phyloP scores from a whole-genome alignment of 2,888 invertebrate genomes.

The Plebejus argus region DNA sequence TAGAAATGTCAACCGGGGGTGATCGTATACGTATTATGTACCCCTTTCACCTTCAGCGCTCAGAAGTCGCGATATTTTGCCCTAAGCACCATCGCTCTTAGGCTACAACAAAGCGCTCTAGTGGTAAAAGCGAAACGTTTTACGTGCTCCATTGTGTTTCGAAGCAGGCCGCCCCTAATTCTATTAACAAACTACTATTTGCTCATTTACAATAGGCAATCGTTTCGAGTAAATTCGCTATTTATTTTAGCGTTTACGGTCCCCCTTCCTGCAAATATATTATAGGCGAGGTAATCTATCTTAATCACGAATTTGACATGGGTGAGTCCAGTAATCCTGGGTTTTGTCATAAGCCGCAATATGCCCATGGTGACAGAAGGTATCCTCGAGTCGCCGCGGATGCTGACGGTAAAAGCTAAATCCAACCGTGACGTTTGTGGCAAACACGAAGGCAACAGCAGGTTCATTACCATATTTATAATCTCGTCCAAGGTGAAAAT shows the following conservation, averaged over 20 bases:
- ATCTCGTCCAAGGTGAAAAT: conserved; percentile 27
- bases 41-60: conserved; percentile 32
- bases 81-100: conserved; percentile 40
- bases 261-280: background rate
- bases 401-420: conserved; percentile 60
- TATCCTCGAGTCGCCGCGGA: conserved; percentile 56
- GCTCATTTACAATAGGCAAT: conserved; percentile 55
- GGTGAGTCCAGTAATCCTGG: conserved; percentile 68
- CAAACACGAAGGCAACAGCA: conserved; percentile 39
- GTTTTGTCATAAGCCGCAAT: conserved; percentile 71
- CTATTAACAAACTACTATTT: conserved; percentile 62
- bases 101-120: conserved; percentile 48
- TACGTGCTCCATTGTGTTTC: conserved; percentile 65
- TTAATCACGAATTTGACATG: conserved; percentile 23
- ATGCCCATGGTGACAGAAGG: conserved; percentile 71
- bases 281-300: background rate
- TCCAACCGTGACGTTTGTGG: conserved; percentile 66
- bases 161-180: conserved; percentile 61
- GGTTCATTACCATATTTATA: conserved; percentile 32
- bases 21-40: conserved; percentile 25
- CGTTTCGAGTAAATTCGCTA: conserved; percentile 50
- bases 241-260: conserved; percentile 23
- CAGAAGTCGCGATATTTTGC: conserved; percentile 35
- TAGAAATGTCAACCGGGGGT: conserved; percentile 40
- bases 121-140: conserved; percentile 66